Percentiles rank a stretch among this genome's conserved stretches.
Evolutionary conservation across 2,113 vertebrate species (phyloP).

Genomic region (Otus sunia): DNA sequence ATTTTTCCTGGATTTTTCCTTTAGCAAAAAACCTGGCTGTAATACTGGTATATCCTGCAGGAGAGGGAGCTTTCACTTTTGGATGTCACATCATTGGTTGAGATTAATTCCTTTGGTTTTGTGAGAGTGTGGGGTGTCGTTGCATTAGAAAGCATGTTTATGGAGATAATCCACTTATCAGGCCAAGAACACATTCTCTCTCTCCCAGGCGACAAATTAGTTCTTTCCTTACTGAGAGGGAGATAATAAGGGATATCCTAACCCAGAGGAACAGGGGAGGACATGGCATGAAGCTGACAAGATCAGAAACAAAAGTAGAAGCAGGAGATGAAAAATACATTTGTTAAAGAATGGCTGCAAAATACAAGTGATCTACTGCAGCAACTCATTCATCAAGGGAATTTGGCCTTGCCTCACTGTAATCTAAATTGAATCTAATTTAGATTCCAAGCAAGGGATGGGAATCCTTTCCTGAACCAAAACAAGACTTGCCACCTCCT

Average conservation of each 20-base stretch:
- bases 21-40: neutral
- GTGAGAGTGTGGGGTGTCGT: neutral
- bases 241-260: neutral
- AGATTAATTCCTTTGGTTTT: neutral
- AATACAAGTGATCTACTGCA: neutral
- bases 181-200: neutral
- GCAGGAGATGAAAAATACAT: neutral
- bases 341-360: neutral
- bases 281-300: neutral
- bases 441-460: constrained; percentile 58
- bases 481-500: constrained; percentile 64
- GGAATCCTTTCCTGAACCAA: constrained; percentile 61
- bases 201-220: neutral
- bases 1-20: neutral
- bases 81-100: neutral
- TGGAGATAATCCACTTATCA: constrained; percentile 38
- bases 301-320: neutral
- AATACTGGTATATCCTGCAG: neutral
- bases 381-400: constrained; percentile 15
- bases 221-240: neutral
- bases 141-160: neutral
- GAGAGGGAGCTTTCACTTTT: neutral
- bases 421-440: constrained; percentile 54
- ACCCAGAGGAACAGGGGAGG: neutral
- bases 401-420: neutral